Evolutionary conservation across 1,140 invertebrate species (phyloP), one percentile per base, ranked within the genome.

Genomic region (Trichoplusia ni): DNA sequence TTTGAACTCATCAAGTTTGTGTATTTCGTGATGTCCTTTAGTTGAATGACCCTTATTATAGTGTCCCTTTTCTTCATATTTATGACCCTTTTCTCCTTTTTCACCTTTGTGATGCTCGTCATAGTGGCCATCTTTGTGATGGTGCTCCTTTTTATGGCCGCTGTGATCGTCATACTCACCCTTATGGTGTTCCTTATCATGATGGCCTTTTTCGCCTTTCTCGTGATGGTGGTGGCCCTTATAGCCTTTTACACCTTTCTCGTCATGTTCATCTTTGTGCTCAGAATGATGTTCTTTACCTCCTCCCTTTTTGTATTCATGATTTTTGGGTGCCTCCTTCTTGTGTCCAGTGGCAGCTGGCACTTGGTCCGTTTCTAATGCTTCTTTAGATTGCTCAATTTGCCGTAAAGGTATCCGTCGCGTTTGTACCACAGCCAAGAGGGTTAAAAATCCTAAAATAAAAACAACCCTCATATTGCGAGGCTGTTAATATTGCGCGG

Each of bases 1-100:
- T 69, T 90, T 90, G 53, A 94, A 95, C 76, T 96, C 95, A 68
- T 96, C 95, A 5, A 90, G 71, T 72, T 95, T 95, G 76, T 95
- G 94, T 29, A 94, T 93, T 77, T 94, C 95, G 72, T 96, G 94
- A 65, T 96, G 94, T 62, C 95, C 95, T n/a, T 95, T 95, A 31
- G 93, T 95, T 0, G 94, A 94, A 79, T 96, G 95, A 0, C 95
- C 95, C 63, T 96, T 95, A 68, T 95, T 95, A 71, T 95, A 93
- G 44, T 93, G 65, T 84, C 92, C 90, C 35, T 92, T 91, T 77
- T 93, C 92, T 70, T 92, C 91, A 49, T 92, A 93, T 69, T 92
- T 92, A 60, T 92, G 90, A 9, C 94, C 93, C 64, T 95, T 93
- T 70, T 93, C 93, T 16, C 93, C 92, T 69, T 95, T 93, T 69